These are phyloP conservation scores for Lagothrix lagotricha DNA, from an alignment of 2,797 vertebrate genomes.

Conservation along the genomic window DNA sequence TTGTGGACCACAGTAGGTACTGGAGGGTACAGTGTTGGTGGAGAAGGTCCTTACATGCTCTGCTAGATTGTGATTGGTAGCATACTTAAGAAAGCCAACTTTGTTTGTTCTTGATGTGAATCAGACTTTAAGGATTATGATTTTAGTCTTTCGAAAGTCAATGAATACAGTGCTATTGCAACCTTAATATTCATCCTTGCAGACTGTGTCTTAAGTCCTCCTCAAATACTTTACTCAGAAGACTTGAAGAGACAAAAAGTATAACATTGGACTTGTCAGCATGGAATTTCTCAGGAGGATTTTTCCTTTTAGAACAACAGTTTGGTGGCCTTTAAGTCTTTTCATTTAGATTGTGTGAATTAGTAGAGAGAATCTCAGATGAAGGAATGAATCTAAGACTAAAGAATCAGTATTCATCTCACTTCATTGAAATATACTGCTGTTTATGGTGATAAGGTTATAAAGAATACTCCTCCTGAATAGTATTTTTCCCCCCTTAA, in stretches of 20 bases:
- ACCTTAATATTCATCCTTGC: background rate
- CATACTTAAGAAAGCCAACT: background rate
- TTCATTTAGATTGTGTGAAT: background rate
- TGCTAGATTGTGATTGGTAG: background rate
- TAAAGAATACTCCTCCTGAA: constrained; percentile 14
- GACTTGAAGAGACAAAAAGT: background rate
- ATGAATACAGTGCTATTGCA: background rate
- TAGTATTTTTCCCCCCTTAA: constrained; percentile 77
- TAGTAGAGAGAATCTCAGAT: background rate
- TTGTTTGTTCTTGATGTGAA: background rate
- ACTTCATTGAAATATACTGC: background rate
- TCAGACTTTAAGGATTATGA: background rate
- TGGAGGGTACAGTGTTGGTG: too few relatives aligned
- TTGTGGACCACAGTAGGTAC: background rate
- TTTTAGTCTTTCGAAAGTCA: background rate
- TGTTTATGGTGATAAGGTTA: background rate
- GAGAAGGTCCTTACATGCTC: background rate
- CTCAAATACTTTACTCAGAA: background rate
- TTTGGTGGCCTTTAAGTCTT: background rate
- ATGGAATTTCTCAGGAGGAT: background rate
- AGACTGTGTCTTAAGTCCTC: background rate
- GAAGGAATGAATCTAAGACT: background rate
- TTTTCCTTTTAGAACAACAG: background rate
- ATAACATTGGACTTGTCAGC: background rate
- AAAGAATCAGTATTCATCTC: background rate